These are phyloP conservation scores for Nasonia oneida DNA, from an alignment of 2,888 invertebrate species.

Conservation along the genomic window DNA sequence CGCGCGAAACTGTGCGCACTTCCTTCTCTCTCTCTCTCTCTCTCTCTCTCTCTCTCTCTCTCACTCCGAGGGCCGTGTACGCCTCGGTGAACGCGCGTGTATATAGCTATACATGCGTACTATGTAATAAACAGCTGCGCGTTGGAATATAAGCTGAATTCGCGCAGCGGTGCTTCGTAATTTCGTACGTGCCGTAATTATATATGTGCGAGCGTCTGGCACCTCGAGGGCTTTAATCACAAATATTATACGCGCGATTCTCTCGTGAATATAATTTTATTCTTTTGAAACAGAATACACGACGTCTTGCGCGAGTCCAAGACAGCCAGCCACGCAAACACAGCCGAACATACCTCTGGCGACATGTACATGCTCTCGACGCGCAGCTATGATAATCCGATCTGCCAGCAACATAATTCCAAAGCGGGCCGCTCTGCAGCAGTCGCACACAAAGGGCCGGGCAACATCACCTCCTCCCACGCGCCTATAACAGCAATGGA, in stretches of 20 bases:
- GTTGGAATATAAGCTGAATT: background rate
- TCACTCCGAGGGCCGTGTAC: background rate
- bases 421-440: background rate
- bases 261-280: background rate
- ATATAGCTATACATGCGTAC: background rate
- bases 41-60: too few species aligned
- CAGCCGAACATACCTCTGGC: background rate
- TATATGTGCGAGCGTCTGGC: background rate
- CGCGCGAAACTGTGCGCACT: conserved; percentile 10
- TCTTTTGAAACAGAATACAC: too few species aligned
- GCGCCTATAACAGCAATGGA: conserved; percentile 1
- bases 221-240: background rate
- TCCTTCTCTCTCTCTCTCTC: background rate
- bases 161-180: background rate
- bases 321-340: background rate
- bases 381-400: conserved; percentile 15
- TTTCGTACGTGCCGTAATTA: background rate
- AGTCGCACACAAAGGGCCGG: background rate
- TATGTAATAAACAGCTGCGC: conserved; percentile 8
- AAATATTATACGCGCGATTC: too few species aligned
- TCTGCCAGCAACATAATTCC: conserved; percentile 31
- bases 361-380: background rate
- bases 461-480: background rate
- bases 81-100: background rate
- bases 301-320: too few species aligned